Evolutionary conservation across 2,113 vertebrate species (phyloP).

Genomic region (Hypanus sabinus): DNA sequence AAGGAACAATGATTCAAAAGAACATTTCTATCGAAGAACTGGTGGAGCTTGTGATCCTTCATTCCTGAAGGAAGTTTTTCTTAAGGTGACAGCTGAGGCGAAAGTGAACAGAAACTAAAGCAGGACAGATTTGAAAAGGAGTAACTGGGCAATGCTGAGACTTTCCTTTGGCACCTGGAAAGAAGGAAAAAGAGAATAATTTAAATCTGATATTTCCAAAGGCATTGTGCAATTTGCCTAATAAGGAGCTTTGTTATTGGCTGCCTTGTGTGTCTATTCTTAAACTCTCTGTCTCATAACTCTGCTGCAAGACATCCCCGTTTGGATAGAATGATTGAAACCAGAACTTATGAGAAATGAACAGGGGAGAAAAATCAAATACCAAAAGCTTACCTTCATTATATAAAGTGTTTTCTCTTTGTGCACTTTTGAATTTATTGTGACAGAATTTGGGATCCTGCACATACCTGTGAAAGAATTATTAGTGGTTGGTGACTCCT

Average conservation of each 20-base stretch:
- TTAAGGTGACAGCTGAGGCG: too few species aligned
- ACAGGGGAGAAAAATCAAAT: background rate
- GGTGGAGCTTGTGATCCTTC: too few species aligned
- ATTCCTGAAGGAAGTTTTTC: too few species aligned
- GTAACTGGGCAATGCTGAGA: too few species aligned
- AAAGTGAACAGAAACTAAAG: too few species aligned
- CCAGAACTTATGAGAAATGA: background rate
- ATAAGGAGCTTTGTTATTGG: background rate
- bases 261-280: too few species aligned
- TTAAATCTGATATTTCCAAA: background rate
- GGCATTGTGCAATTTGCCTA: background rate
- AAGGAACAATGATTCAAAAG: too few species aligned
- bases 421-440: background rate
- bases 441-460: background rate
- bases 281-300: too few species aligned
- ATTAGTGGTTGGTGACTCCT: background rate
- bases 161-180: background rate
- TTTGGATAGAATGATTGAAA: too few species aligned
- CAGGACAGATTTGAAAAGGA: too few species aligned
- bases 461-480: background rate
- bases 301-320: too few species aligned
- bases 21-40: too few species aligned
- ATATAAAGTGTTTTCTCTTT: background rate
- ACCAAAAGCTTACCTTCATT: background rate
- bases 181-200: background rate